Conservation (phyloP, 2,113 vertebrate genomes). For the Nannobrachium achirus region DNA sequence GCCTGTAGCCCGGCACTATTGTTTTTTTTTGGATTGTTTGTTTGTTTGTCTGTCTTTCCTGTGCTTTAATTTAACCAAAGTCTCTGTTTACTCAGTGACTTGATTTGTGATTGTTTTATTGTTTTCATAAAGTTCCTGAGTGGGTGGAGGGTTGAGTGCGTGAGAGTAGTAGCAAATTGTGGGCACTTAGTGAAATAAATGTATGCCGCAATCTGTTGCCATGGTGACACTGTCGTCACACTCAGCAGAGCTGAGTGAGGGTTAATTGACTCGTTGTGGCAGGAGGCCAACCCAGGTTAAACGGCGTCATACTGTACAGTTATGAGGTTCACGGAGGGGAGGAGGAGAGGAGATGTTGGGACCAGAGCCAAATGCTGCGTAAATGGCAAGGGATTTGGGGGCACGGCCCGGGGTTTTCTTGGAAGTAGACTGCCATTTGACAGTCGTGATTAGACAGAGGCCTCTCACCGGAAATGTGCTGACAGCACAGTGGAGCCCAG, state of each 20-base stretch:
- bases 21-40: background rate
- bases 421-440: constrained; percentile 35
- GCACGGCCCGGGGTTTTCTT: constrained; percentile 33
- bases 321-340: constrained; percentile 15
- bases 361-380: constrained; percentile 22
- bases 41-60: constrained; percentile 3
- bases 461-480: constrained; percentile 40
- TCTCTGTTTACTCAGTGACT: constrained; percentile 1
- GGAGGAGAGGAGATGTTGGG: constrained; percentile 13
- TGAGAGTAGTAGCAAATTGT: background rate
- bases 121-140: background rate
- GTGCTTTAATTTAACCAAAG: constrained; percentile 9
- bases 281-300: constrained; percentile 30
- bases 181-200: constrained; percentile 10
- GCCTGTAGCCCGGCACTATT: constrained; percentile 11
- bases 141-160: constrained; percentile 1
- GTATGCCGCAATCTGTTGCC: constrained; percentile 38
- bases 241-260: constrained; percentile 23
- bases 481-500: constrained; percentile 34
- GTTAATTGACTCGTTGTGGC: constrained; percentile 35
- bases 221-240: constrained; percentile 23
- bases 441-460: constrained; percentile 40
- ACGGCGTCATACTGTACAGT: constrained; percentile 10
- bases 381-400: constrained; percentile 19
- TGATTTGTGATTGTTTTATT: background rate